phyloP scores from a whole-genome alignment of 2,888 invertebrate genomes.

The Stenodema calcarata region DNA sequence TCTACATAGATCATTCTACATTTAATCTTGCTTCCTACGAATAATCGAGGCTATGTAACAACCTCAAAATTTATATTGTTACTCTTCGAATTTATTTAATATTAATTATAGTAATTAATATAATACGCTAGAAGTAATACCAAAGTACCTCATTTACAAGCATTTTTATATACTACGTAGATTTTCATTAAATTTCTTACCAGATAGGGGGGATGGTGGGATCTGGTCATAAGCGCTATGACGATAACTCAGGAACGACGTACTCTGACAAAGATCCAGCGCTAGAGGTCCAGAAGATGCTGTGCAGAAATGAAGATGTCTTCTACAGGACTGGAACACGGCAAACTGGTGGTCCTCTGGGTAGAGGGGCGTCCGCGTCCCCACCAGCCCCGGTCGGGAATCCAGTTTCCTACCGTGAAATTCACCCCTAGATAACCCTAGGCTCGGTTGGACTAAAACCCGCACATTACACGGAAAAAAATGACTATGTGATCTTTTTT shows the following conservation, averaged over 20 bases:
- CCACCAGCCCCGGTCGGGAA: not conserved
- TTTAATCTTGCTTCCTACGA: too few species aligned
- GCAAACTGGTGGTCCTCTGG: not conserved
- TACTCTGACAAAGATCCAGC: not conserved
- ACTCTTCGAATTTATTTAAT: too few species aligned
- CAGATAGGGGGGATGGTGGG: not conserved
- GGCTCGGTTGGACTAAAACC: not conserved
- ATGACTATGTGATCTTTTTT: not conserved
- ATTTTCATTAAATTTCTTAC: not conserved
- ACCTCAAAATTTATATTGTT: too few species aligned
- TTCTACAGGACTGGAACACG: not conserved
- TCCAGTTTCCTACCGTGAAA: not conserved
- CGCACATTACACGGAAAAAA: not conserved
- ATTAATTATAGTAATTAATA: too few species aligned
- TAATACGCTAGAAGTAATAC: too few species aligned
- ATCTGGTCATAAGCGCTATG: not conserved
- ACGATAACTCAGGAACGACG: not conserved
- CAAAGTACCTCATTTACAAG: too few species aligned
- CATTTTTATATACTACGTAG: too few species aligned
- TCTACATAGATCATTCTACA: too few species aligned
- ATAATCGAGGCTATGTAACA: too few species aligned
- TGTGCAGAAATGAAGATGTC: conserved; percentile 13
- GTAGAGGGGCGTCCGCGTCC: not conserved
- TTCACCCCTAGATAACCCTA: not conserved
- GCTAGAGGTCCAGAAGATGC: not conserved